These are phyloP conservation scores for Coleophora deauratella DNA, from an alignment of 2,888 invertebrate species.

Conservation along the genomic window DNA sequence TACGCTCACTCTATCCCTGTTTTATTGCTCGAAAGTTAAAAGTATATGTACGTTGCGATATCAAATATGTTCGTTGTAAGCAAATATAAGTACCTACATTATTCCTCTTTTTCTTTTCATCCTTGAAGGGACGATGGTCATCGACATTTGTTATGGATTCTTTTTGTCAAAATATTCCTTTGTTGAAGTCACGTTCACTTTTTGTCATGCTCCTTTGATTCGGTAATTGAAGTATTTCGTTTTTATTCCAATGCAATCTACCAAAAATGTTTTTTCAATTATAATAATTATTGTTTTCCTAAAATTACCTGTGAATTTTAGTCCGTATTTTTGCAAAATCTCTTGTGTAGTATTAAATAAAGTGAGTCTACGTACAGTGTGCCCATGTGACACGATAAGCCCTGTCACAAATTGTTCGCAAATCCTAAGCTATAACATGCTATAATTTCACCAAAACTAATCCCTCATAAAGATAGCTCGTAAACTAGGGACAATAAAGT, in stretches of 20 bases:
- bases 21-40: not conserved
- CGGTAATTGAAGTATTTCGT: too few species aligned
- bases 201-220: slow-evolving; percentile 1
- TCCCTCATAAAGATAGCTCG: slow-evolving; percentile 17
- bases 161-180: slow-evolving; percentile 1
- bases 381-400: not conserved
- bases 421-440: slow-evolving; percentile 7
- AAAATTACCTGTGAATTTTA: too few species aligned
- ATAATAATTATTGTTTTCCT: too few species aligned
- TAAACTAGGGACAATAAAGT: slow-evolving; percentile 22
- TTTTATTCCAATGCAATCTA: too few species aligned
- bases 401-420: slow-evolving; percentile 8
- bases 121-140: slow-evolving; percentile 4
- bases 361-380: too few species aligned
- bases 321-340: too few species aligned
- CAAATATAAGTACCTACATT: too few species aligned
- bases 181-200: slow-evolving; percentile 5
- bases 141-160: slow-evolving; percentile 1
- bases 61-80: too few species aligned
- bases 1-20: not conserved
- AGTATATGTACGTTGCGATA: too few species aligned
- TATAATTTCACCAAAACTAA: slow-evolving; percentile 16
- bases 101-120: too few species aligned
- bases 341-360: too few species aligned
- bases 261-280: too few species aligned